Evolutionary conservation across 2,888 invertebrate genomes (phyloP), one percentile per base, ranked within the genome.

Genomic region (Arctia plantaginis): DNA sequence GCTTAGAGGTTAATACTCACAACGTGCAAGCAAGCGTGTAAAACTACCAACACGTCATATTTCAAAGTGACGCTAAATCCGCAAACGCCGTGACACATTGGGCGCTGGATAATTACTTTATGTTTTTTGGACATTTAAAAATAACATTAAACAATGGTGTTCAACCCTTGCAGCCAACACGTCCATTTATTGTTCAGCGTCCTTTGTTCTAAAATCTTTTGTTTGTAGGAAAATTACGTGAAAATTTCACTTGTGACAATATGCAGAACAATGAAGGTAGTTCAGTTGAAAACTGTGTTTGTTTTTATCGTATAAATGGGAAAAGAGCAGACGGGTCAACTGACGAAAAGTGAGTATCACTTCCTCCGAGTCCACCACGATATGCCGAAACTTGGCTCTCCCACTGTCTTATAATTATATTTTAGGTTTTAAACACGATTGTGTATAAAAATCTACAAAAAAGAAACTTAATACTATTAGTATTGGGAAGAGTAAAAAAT

Each of bases 171-270:
- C 85, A 85, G 82, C 80, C 81, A 78, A 83, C 80, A 82, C 85
- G 82, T 81, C 81, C 80, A 85, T 85, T 87, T 83, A 84, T 84
- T 84, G 84, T 84, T 77, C 82, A 85, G 76, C 76, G 80, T 85
- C 87, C 89, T 89, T 90, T 90, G 90, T 90, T 89, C 82, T 59
- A 73, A 79, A 76, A 75, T 85, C 89, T 87, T 90, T 90, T 89
- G 89, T 90, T 89, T 86, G 82, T 81, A 84, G 82, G 88, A 86
- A 90, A 90, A 90, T 90, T 87, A 90, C 87, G 89, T 87, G 86
- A 89, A 89, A 89, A 86, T 87, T 89, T 86, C 74, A 80, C 80
- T 80, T 79, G 77, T 71, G 79, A 47, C 81, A 77, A 39, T 75
- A 64, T 73, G 44, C 13, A 79, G 69, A n/a, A 15, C 27, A 69